Percentiles rank a stretch among this genome's conserved stretches.
Conservation (phyloP, 2,797 vertebrate species). For the Darevskia nairensis region DNA sequence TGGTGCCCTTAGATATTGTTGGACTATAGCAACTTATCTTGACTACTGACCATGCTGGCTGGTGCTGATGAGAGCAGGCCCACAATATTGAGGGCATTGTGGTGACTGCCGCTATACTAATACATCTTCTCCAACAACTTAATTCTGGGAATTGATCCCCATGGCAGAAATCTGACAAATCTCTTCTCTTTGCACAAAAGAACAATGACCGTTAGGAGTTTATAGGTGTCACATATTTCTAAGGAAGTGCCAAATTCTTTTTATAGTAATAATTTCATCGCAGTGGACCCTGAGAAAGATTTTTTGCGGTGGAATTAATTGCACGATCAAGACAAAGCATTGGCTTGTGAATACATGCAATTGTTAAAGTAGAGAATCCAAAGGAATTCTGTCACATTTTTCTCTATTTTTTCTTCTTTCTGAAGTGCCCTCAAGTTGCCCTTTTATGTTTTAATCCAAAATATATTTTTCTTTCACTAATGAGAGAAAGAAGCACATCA, state of each 20-base stretch:
- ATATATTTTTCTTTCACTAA: conserved; percentile 22
- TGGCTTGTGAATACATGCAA: conserved; percentile 46
- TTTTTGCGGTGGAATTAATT: conserved; percentile 61
- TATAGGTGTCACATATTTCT: background rate
- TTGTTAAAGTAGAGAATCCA: conserved; percentile 46
- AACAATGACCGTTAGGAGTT: conserved; percentile 16
- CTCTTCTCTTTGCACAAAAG: background rate
- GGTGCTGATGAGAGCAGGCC: too few species aligned
- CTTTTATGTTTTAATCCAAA: conserved; percentile 15
- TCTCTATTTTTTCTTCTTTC: conserved; percentile 30
- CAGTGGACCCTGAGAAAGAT: conserved; percentile 49
- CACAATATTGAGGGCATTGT: too few species aligned
- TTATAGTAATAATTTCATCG: conserved; percentile 11
- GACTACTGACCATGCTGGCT: too few species aligned
- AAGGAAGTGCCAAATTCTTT: conserved; percentile 15
- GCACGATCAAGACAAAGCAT: conserved; percentile 57
- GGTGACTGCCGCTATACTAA: too few species aligned
- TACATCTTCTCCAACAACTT: background rate
- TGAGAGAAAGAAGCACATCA: background rate
- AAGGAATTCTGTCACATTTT: conserved; percentile 19
- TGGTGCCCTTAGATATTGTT: too few species aligned
- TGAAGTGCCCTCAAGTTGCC: conserved; percentile 48
- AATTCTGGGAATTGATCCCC: background rate
- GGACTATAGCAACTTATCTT: too few species aligned
- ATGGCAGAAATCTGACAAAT: background rate